Conservation (phyloP, 2,113 vertebrate genomes). For the Poecile atricapillus region DNA sequence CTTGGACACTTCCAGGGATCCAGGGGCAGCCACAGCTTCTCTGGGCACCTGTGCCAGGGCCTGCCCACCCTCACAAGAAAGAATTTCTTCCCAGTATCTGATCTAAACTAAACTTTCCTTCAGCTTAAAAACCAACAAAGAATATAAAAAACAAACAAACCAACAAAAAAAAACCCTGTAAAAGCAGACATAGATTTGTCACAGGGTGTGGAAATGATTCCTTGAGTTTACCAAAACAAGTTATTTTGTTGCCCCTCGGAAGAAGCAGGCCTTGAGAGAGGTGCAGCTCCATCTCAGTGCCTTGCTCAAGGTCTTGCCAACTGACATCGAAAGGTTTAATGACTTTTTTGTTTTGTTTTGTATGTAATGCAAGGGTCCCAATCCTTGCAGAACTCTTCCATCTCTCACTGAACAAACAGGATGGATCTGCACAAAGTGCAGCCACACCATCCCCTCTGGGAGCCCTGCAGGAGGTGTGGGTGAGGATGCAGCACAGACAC, state of each 20-base stretch:
- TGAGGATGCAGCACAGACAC: neutral
- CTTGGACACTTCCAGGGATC: neutral
- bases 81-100: neutral
- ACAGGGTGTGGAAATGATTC: neutral
- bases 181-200: neutral
- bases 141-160: too few species aligned
- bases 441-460: neutral
- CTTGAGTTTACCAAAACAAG: neutral
- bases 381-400: neutral
- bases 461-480: neutral
- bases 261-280: neutral
- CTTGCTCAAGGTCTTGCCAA: neutral
- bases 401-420: accelerated
- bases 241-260: neutral
- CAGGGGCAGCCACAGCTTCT: neutral
- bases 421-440: neutral
- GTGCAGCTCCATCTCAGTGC: neutral
- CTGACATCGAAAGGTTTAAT: neutral
- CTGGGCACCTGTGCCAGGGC: neutral
- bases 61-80: accelerated
- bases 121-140: neutral
- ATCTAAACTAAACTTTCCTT: neutral
- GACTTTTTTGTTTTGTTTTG: neutral
- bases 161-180: too few species aligned
- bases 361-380: neutral